These are phyloP conservation scores for Zaprionus davidi DNA, from an alignment of 1,140 invertebrate species.

Conservation along the genomic window DNA sequence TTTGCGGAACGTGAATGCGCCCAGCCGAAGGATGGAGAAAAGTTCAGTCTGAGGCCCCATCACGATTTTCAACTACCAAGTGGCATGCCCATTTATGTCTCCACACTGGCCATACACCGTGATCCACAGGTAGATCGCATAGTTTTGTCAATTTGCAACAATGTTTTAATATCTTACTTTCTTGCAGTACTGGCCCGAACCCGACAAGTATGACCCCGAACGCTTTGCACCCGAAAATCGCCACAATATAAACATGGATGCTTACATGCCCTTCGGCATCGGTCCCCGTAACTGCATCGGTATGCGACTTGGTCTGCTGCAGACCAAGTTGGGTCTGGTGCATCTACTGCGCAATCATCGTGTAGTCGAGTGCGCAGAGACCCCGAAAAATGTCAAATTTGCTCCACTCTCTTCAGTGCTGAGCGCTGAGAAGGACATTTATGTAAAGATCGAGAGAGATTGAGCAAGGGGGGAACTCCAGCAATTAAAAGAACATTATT, in stretches of 20 bases:
- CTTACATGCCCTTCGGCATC: constrained; percentile 88
- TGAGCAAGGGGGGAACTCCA: background rate
- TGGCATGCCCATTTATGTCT: constrained; percentile 63
- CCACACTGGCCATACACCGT: constrained; percentile 58
- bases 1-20: constrained; percentile 63
- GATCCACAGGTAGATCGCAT: constrained; percentile 45
- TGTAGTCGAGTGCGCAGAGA: constrained; percentile 48
- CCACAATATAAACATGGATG: constrained; percentile 85
- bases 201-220: constrained; percentile 88
- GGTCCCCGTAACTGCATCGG: constrained; percentile 91
- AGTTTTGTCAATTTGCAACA: background rate
- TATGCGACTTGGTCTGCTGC: constrained; percentile 79
- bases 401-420: constrained; percentile 11
- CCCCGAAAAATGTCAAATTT: constrained; percentile 34
- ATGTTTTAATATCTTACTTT: background rate
- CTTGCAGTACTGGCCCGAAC: constrained; percentile 87
- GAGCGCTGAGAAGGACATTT: constrained; percentile 35
- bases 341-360: constrained; percentile 61
- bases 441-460: constrained; percentile 34
- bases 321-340: constrained; percentile 63
- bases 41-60: constrained; percentile 54
- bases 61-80: constrained; percentile 54
- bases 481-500: background rate
- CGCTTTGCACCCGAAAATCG: constrained; percentile 86
- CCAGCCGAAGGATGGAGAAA: constrained; percentile 48